Evolutionary conservation across 2,797 vertebrate genomes (phyloP).

Genomic region (Syncerus caffer): DNA sequence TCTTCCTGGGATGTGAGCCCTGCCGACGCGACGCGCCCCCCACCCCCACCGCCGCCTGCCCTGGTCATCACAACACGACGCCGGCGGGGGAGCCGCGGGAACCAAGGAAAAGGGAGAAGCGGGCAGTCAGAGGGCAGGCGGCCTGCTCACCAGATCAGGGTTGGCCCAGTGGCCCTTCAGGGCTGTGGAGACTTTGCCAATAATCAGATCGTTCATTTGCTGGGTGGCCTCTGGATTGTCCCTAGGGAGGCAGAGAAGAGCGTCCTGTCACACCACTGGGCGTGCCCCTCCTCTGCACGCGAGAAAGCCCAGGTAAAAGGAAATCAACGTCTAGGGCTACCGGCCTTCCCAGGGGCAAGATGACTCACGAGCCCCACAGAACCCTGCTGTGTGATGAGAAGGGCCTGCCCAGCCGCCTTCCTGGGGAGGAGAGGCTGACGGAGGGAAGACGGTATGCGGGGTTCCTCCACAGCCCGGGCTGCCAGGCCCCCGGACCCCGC

Average conservation of each 20-base stretch:
- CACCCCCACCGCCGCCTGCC: not conserved
- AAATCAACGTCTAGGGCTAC: not conserved
- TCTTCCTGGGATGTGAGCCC: not conserved
- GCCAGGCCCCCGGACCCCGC: not conserved
- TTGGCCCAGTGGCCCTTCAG: conserved; percentile 99
- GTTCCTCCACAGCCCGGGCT: not conserved
- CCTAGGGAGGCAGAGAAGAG: conserved; percentile 78
- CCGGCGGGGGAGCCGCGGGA: rapidly evolving
- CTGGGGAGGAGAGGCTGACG: not conserved
- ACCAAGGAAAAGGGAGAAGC: not conserved
- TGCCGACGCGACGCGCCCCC: too few species aligned
- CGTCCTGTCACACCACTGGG: not conserved
- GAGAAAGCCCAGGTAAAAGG: not conserved
- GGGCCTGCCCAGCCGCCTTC: rapidly evolving
- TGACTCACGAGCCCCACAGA: not conserved
- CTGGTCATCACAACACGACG: not conserved
- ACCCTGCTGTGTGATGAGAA: not conserved
- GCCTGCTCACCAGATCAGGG: conserved; percentile 92
- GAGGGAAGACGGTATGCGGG: not conserved
- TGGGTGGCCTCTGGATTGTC: conserved; percentile 98
- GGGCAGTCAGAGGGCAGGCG: not conserved
- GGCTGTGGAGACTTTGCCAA: conserved; percentile 96
- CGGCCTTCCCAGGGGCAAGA: not conserved
- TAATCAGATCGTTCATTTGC: conserved; percentile 98
- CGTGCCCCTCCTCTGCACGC: not conserved